Base-by-base conservation (phyloP, 1,140 invertebrate genomes). In the Sinonovacula constricta region DNA sequence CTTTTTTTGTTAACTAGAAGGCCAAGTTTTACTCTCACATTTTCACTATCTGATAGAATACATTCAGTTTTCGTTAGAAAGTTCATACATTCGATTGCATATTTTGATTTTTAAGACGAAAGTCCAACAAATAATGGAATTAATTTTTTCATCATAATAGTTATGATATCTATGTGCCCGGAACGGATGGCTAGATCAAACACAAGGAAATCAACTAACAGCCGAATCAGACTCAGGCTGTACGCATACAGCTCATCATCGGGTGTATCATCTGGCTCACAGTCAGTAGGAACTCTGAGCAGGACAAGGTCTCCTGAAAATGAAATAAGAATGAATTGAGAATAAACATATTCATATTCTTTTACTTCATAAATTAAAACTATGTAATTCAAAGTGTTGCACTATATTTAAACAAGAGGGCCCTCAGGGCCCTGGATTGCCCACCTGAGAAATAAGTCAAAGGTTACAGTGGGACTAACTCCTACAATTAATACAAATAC, bases 1-100 rank as follows among this genome's bases (percentile, higher is more conserved):
- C 72, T 63, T 36, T 76, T 66, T 24, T 1, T 39, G 49, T 76
- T 76, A 15, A 76, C 63, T 54, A 76, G n/a, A 7, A 49, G 24
- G n/a, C 60, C 60, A 12, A 62, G 51, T 45, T 56, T 45, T 34
- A 67, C 49, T 10, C 62, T 53, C n/a, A 22, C 24, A 22, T 31
- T 26, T 15, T 56, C 51, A 34, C 59, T 57, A 57, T 56, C 68
- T 12, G 68, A 57, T n/a, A 70, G 31, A 56, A n/a, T 22, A 57
- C 26, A 57, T 56, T 70, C 68, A 34, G 68, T 70, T 57, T 59
- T 56, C 2, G 54, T 56, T n/a, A 56, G 14, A 57, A 34, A 57
- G 36, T 57, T 18, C 33, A 59, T 14, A 57, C 68, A 70, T 1
- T 59, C 51, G 22, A 70, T 57, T 22, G 68, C 51, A 70, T 70